Base-by-base conservation (phyloP, 2,113 vertebrate species). In the Perca flavescens region DNA sequence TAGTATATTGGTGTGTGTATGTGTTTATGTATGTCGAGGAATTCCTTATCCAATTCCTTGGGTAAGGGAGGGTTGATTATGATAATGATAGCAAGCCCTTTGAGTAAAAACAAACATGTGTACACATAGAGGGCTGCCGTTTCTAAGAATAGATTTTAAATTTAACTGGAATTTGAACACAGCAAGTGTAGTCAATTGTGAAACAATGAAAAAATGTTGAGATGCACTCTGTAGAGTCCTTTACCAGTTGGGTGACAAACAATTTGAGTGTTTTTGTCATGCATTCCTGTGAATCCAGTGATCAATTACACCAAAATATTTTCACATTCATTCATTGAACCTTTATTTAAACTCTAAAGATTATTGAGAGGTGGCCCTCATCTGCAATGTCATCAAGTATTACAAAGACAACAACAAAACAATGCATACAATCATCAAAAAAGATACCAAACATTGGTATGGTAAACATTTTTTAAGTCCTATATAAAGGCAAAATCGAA, bases 141-240 rank as follows among this genome's bases (percentile, higher is more conserved):
- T n/a, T 76, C 50, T 61, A 47, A 64, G 63, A 83, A 80, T 58
- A 77, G 52, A 66, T 63, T 43, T n/a, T 28, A 63, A 56, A 49
- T 49, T 22, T 46, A 70, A 19, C 34, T 25, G 4, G n/a, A 57
- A 28, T 65, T 49, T 79, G 7, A 57, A 56, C 13, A 5, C 19
- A 57, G 49, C 2, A 14, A 49, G 40, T 64, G 31, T 52, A 79
- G 34, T 66, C 28, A 60, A 54, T 63, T 69, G 74, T 64, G 52
- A 74, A 86, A 73, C 43, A n/a, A n/a, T n/a, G n/a, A n/a, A n/a
- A n/a, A n/a, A 74, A 1, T 53, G 34, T 49, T 71, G 34, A 13
- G 6, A 16, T 50, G 14, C 9, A 63, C 40, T 60, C 8, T 56
- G 67, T 11, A 19, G 14, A 34, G 7, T 15, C n/a, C 7, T 36